A percentile compares a stretch with the other conserved stretches of the same genome.
Evolutionary conservation across 2,888 invertebrate species (phyloP).

Genomic region (Aspidiotus destructor): DNA sequence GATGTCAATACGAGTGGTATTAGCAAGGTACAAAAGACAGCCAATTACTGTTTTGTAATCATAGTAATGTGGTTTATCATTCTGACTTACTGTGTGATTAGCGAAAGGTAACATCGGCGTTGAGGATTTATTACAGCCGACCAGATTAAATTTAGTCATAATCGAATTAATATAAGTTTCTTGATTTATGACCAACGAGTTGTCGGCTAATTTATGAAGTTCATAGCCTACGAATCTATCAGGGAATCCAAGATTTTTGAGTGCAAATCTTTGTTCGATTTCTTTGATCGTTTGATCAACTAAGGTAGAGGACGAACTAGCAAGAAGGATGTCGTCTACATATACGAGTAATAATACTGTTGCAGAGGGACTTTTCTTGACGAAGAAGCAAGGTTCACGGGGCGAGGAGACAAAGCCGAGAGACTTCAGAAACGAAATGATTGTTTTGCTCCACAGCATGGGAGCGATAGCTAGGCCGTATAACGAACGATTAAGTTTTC

Average conservation of each 20-base stretch:
- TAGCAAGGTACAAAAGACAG: neutral
- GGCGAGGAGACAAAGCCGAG: neutral
- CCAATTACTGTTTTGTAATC: constrained; percentile 6
- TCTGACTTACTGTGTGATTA: neutral
- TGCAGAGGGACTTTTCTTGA: neutral
- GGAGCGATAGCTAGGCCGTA: neutral
- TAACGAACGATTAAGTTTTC: neutral
- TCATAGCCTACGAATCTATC: neutral
- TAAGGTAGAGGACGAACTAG: neutral
- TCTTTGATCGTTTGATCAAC: neutral
- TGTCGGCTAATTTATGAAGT: neutral
- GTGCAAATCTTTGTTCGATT: neutral
- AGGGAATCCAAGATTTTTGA: neutral
- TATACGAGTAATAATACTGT: neutral
- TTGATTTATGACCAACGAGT: neutral
- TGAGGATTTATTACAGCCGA: neutral
- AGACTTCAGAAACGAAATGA: neutral
- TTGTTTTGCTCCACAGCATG: neutral
- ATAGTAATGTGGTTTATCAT: neutral
- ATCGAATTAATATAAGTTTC: neutral
- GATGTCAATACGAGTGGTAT: neutral
- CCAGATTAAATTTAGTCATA: neutral
- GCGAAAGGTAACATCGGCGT: neutral
- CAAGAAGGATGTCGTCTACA: neutral
- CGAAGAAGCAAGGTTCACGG: neutral